Evolutionary conservation across 2,888 invertebrate species (phyloP).

Genomic region (Lordiphosa andalusiaca): DNA sequence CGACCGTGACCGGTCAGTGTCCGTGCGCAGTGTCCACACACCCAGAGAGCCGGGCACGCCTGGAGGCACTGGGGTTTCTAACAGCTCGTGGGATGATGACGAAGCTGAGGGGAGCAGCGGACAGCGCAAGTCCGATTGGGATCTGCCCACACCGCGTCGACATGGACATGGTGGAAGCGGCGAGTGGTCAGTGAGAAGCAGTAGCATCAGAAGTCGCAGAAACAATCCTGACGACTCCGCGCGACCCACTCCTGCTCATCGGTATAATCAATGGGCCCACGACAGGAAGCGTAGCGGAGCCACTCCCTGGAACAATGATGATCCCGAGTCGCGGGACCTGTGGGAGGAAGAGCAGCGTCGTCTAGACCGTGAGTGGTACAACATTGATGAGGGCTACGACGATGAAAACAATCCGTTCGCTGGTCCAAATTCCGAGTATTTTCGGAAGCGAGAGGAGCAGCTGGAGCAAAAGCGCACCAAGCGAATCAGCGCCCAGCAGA

Average conservation of each 20-base stretch:
- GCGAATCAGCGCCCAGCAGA: slow-evolving; percentile 95
- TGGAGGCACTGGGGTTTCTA: slow-evolving; percentile 84
- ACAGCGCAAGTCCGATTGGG: slow-evolving; percentile 89
- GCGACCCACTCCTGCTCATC: slow-evolving; percentile 91
- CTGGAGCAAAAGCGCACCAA: slow-evolving; percentile 94
- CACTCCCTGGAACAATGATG: slow-evolving; percentile 85
- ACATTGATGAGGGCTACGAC: slow-evolving; percentile 95
- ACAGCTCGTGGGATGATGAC: slow-evolving; percentile 85
- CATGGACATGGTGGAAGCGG: slow-evolving; percentile 55
- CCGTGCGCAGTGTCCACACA: slow-evolving; percentile 80
- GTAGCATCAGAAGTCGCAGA: slow-evolving; percentile 70
- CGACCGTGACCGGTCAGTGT: slow-evolving; percentile 62
- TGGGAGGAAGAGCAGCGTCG: slow-evolving; percentile 96
- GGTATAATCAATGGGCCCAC: slow-evolving; percentile 88
- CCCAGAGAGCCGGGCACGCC: slow-evolving; percentile 92
- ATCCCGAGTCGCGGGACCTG: slow-evolving; percentile 87
- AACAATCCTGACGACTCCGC: slow-evolving; percentile 85
- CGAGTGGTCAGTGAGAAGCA: slow-evolving; percentile 76
- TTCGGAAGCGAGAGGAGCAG: slow-evolving; percentile 94
- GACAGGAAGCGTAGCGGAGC: slow-evolving; percentile 85
- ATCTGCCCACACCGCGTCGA: slow-evolving; percentile 90
- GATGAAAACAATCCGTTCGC: slow-evolving; percentile 97
- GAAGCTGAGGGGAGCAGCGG: slow-evolving; percentile 61
- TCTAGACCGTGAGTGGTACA: slow-evolving; percentile 98
- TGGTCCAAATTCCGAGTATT: slow-evolving; percentile 93